A percentile compares a stretch with the other conserved stretches of the same genome.
Evolutionary conservation across 2,888 invertebrate species (phyloP).

Genomic region (Habrosyne pyritoides): DNA sequence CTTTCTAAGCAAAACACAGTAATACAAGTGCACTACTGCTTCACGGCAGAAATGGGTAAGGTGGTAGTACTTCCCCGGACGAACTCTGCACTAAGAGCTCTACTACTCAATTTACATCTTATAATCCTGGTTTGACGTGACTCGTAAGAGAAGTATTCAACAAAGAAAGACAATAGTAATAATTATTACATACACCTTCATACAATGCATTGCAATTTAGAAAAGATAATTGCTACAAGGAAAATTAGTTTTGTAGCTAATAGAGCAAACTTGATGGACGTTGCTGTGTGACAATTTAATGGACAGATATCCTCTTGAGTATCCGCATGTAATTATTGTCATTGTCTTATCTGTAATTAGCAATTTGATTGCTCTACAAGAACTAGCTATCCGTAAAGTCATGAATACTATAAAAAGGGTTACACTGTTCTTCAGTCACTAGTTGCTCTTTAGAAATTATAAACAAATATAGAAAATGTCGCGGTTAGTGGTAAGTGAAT

Average conservation of each 20-base stretch:
- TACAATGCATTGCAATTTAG: slow-evolving; percentile 6
- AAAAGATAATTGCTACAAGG: slow-evolving; percentile 10
- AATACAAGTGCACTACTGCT: too few species aligned
- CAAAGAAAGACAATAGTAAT: too few species aligned
- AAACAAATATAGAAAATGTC: slow-evolving; percentile 33
- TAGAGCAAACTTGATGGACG: background rate
- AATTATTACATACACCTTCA: slow-evolving; percentile 4
- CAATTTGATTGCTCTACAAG: background rate
- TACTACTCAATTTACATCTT: too few species aligned
- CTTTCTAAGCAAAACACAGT: too few species aligned
- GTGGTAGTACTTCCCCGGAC: too few species aligned
- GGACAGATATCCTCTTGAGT: background rate
- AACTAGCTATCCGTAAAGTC: background rate
- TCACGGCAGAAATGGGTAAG: too few species aligned
- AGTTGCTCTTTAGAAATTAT: slow-evolving; percentile 9
- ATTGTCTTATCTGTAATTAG: background rate
- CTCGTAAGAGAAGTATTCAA: too few species aligned
- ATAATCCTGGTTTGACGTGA: too few species aligned
- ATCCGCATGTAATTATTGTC: background rate
- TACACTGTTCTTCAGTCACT: slow-evolving; percentile 15
- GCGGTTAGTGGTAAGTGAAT: slow-evolving; percentile 41
- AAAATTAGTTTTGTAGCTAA: slow-evolving; percentile 10
- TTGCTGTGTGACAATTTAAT: background rate
- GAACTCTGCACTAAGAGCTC: too few species aligned
- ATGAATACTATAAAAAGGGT: slow-evolving; percentile 15